Conservation (phyloP, 2,113 vertebrate genomes). For the Xenus cinereus region DNA sequence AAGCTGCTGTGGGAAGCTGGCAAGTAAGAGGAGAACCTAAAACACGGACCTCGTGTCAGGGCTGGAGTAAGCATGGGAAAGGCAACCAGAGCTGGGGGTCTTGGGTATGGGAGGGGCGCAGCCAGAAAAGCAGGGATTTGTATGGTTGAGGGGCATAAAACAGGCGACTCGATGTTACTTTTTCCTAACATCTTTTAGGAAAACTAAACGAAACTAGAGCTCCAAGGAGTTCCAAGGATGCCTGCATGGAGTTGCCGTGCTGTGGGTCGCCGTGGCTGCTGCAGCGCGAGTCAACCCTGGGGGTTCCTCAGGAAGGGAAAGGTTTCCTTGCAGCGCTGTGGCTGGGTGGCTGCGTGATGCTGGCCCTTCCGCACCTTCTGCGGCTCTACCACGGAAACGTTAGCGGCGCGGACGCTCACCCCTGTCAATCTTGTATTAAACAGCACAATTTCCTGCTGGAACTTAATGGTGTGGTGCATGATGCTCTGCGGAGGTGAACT, state of each 20-base stretch:
- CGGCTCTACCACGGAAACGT: rapidly evolving
- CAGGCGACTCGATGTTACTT: background rate
- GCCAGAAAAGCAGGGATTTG: background rate
- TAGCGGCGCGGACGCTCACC: background rate
- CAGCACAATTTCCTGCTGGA: background rate
- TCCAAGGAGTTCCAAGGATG: background rate
- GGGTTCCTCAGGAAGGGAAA: background rate
- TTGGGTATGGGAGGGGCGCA: background rate
- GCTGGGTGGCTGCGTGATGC: background rate
- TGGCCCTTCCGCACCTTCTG: background rate
- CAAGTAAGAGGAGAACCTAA: background rate
- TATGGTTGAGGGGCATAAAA: background rate
- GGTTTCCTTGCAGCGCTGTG: rapidly evolving
- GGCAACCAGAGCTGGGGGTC: background rate
- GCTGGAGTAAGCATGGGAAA: background rate
- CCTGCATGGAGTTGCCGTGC: rapidly evolving
- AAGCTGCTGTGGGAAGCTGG: background rate
- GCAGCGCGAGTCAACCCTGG: background rate
- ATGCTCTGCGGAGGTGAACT: background rate
- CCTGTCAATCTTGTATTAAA: background rate
- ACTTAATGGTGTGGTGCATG: background rate
- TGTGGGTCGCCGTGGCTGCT: background rate
- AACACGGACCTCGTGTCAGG: rapidly evolving
- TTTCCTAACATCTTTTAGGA: background rate
- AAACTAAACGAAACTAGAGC: background rate